Evolutionary conservation across 2,113 vertebrate genomes (phyloP).

Genomic region (Syngnathoides biaculeatus): DNA sequence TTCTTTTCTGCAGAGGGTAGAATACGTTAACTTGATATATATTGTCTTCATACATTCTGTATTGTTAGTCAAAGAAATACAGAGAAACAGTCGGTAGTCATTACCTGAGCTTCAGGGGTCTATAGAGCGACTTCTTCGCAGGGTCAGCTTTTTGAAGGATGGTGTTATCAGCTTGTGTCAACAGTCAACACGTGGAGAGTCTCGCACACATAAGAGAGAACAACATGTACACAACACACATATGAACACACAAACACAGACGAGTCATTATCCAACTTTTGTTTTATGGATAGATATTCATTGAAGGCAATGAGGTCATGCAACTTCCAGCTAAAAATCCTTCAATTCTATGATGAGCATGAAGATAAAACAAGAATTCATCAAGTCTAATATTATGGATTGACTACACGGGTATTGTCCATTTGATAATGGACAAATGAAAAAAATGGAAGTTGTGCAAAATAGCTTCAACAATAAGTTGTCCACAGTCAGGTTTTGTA

Average conservation of each 20-base stretch:
- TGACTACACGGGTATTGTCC: not conserved
- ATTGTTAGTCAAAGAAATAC: conserved; percentile 2
- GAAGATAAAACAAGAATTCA: not conserved
- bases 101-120: conserved; percentile 45
- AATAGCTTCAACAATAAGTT: too few species aligned
- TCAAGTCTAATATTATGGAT: not conserved
- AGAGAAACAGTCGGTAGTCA: conserved; percentile 5
- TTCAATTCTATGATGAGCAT: not conserved
- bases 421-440: not conserved
- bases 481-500: too few species aligned
- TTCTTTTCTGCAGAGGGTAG: conserved; percentile 34
- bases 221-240: conserved; percentile 12
- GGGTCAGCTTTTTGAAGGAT: conserved; percentile 65
- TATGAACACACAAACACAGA: conserved; percentile 13
- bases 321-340: not conserved
- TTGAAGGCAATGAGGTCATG: conserved; percentile 10
- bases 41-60: not conserved
- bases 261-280: conserved; percentile 6
- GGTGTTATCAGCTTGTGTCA: conserved; percentile 80
- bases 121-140: conserved; percentile 41
- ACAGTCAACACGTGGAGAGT: conserved; percentile 82
- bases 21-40: not conserved
- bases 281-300: not conserved
- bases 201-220: conserved; percentile 51
- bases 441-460: not conserved